Evolutionary conservation across 2,113 vertebrate genomes (phyloP), one percentile per base, ranked within the genome.

Genomic region (Hippolais icterina): DNA sequence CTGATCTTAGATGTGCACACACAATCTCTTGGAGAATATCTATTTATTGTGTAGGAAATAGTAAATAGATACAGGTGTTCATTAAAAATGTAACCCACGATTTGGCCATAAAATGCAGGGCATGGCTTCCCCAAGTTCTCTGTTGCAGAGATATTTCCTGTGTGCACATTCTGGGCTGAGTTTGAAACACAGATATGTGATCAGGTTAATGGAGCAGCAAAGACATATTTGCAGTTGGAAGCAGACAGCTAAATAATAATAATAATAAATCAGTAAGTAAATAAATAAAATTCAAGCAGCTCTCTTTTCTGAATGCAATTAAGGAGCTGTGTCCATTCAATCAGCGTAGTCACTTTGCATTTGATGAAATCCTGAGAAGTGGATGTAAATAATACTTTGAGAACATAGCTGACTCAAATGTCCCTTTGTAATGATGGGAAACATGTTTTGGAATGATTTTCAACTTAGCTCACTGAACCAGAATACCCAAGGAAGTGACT

Each of bases 171-270:
- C 52, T 71, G 74, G 57, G 52, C 75, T 87, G 77, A 91, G n/a
- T 52, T 57, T 75, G 87, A 92, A 91, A 84, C 81, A 27, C 14
- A 84, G 60, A 59, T 74, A 93, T 94, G 69, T 0, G 8, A 54
- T 96, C 72, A 71, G 83, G 56, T 89, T 94, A 94, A 95, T 92
- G 89, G 86, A 87, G 77, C 91, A 89, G 89, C 0, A 7, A 87
- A 91, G 81, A 72, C 37, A 42, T 78, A 93, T 84, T 94, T 94
- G 77, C 89, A 91, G 47, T 47, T 91, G 81, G 89, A 92, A 86
- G 86, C 71, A 92, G 87, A 79, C 60, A 82, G 84, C 83, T 96
- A 93, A 87, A 89, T 94, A 89, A 92, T 93, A 92, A 92, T 93
- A 92, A 83, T 75, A 93, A 91, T 91, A 94, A 94, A 96, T 95